phyloP scores from a whole-genome alignment of 2,888 invertebrate genomes.

The Pomacea canaliculata region DNA sequence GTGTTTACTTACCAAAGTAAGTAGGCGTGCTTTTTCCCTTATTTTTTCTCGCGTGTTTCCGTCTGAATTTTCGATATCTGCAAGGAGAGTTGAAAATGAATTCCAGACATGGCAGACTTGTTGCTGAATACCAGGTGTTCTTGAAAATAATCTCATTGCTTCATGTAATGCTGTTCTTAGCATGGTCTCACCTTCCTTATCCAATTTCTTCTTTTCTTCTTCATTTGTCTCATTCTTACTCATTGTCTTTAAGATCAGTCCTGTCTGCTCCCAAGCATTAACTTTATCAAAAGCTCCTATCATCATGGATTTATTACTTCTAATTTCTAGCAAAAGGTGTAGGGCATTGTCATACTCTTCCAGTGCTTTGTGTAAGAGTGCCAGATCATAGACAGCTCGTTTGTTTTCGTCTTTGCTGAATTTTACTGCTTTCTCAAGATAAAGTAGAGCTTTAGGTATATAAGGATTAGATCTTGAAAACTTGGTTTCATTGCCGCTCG shows the following conservation, averaged over 20 bases:
- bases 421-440: background rate
- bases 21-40: background rate
- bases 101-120: background rate
- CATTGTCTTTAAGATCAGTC: background rate
- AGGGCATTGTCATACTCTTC: background rate
- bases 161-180: background rate
- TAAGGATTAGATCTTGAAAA: background rate
- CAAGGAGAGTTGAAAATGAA: background rate
- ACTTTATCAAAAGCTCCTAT: conserved; percentile 1
- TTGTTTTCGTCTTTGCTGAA: background rate
- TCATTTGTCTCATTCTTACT: background rate
- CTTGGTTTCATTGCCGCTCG: background rate
- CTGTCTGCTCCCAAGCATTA: conserved; percentile 2
- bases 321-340: background rate
- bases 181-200: background rate
- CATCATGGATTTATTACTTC: background rate
- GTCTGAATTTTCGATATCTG: background rate
- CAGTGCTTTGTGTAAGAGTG: background rate
- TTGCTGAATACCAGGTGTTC: background rate
- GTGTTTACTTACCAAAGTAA: background rate
- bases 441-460: background rate
- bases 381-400: conserved; percentile 2
- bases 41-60: background rate
- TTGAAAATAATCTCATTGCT: background rate
- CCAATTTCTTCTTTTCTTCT: background rate